Evolutionary conservation across 2,888 invertebrate genomes (phyloP).

Genomic region (Orthosia gothica): DNA sequence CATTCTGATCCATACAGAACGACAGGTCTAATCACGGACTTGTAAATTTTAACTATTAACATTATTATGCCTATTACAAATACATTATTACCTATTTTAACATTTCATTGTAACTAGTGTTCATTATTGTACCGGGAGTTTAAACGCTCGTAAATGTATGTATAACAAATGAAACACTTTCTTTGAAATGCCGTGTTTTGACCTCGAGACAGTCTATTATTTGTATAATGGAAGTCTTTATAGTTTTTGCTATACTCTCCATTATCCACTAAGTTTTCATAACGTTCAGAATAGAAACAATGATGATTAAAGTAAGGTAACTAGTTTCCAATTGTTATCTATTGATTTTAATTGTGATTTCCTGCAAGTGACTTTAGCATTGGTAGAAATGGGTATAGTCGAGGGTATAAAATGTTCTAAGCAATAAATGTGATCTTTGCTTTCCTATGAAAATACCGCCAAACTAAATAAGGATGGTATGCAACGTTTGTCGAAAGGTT

Average conservation of each 20-base stretch:
- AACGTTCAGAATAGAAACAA: constrained; percentile 42
- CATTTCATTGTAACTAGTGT: too few species aligned
- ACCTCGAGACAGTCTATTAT: neutral
- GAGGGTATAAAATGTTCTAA: neutral
- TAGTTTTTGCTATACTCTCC: neutral
- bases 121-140: neutral
- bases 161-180: neutral
- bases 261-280: constrained; percentile 27
- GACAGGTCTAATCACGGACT: too few species aligned
- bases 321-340: constrained; percentile 11
- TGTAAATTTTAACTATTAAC: too few species aligned
- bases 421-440: neutral
- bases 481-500: too few species aligned
- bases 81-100: neutral
- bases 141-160: neutral
- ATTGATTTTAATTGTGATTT: constrained; percentile 34
- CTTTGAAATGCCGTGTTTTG: constrained; percentile 17
- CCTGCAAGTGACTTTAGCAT: neutral
- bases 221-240: constrained; percentile 12
- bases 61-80: neutral
- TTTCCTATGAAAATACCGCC: neutral
- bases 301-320: constrained; percentile 13
- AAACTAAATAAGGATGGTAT: too few species aligned
- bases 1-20: too few species aligned
- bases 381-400: neutral